Base-by-base conservation (phyloP, 2,113 vertebrate genomes). In the Gopherus evgoodei region DNA sequence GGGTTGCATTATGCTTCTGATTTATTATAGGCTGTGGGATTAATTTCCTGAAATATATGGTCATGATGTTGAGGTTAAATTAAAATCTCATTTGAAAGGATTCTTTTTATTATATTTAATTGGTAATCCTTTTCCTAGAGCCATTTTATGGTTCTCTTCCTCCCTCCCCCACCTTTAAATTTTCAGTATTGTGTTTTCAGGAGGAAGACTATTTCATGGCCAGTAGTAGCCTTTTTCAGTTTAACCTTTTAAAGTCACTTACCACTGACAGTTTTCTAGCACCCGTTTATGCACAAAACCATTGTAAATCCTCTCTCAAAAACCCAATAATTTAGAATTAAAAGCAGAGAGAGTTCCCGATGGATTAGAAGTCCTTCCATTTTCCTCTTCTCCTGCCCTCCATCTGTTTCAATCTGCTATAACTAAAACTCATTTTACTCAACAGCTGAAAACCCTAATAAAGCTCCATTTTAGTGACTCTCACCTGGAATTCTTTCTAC, bases 101-200 rank as follows among this genome's bases (percentile, higher is more conserved):
- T 96, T 96, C 96, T 96, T 97, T 97, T 97, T 96, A 97, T 97
- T 93, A 88, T 91, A 56, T 95, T 97, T 95, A 97, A 97, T 97
- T 97, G 95, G 94, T 95, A 96, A 92, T 95, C 95, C 89, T 85
- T 95, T 93, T 87, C 86, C 94, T 84, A 27, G 44, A 84, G 95
- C 95, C 90, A 19, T 97, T 97, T 96, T 95, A 96, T 93, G 93
- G 95, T 91, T 53, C 5, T 90, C 86, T 90, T 93, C 94, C 94
- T 94, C 95, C 93, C 95, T 95, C 89, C 65, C 31, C 59, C 31
- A 35, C 62, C 93, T 94, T 91, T 11, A 25, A 0, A 89, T 62
- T 93, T 88, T 96, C 97, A 84, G 96, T 89, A 95, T 94, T 95
- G 52, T 95, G 95, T 96, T 97, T 96, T 96, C 95, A 93, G 91